Evolutionary conservation across 1,140 invertebrate species (phyloP).

Genomic region (Acromyrmex echinatior): DNA sequence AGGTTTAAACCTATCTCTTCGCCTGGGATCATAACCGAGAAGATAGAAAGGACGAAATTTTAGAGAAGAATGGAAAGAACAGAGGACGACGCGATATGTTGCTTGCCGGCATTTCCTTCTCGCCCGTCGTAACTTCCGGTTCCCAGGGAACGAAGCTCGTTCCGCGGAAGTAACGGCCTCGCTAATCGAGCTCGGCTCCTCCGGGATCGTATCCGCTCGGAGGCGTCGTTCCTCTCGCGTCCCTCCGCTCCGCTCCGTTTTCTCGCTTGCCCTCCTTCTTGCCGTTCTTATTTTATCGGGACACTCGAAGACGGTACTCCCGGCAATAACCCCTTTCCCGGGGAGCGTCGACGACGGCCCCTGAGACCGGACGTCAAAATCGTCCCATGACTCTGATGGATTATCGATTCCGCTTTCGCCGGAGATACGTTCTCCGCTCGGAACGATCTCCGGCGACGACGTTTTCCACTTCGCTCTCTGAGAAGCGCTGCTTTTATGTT

Average conservation of each 20-base stretch:
- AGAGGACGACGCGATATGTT: slow-evolving; percentile 25
- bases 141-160: slow-evolving; percentile 71
- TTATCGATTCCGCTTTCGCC: slow-evolving; percentile 54
- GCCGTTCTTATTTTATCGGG: slow-evolving; percentile 51
- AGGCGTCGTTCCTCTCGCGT: slow-evolving; percentile 47
- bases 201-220: slow-evolving; percentile 64
- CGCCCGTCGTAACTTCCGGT: slow-evolving; percentile 72
- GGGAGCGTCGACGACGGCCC: slow-evolving; percentile 11
- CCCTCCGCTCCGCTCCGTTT: neutral
- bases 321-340: slow-evolving; percentile 42
- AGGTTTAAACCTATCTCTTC: slow-evolving; percentile 13
- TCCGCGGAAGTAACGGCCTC: slow-evolving; percentile 71
- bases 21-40: slow-evolving; percentile 20
- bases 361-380: slow-evolving; percentile 60
- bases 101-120: slow-evolving; percentile 32
- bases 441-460: slow-evolving; percentile 51
- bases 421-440: slow-evolving; percentile 36
- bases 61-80: slow-evolving; percentile 27
- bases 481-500: slow-evolving; percentile 46
- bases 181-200: slow-evolving; percentile 74
- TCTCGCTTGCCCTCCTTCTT: neutral
- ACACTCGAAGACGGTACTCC: slow-evolving; percentile 29
- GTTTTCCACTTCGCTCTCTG: slow-evolving; percentile 50
- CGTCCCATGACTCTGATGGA: slow-evolving; percentile 58
- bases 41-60: slow-evolving; percentile 26